Base-by-base conservation (phyloP, 2,113 vertebrate species). In the Parus major region DNA sequence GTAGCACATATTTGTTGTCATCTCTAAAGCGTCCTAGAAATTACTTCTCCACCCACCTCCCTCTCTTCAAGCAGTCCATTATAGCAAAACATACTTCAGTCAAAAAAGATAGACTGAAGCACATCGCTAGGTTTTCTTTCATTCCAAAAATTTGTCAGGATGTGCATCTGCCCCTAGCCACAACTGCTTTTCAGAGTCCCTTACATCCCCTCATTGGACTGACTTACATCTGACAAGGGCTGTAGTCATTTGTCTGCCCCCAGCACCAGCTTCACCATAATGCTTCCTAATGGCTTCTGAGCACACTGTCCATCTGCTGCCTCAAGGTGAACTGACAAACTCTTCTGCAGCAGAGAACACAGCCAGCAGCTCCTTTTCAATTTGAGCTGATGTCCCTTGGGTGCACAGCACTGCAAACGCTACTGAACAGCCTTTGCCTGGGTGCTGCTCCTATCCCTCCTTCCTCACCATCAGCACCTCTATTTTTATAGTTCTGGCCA, bases 91-190 rank as follows among this genome's bases (percentile, higher is more conserved):
- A 19, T 22, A n/a, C 7, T 52, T 60, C 21, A 39, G 27, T 20
- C 60, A 50, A 36, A 90, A 82, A 42, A 64, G 3, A 52, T 49
- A 27, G 0, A 31, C 24, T 82, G 46, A 63, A 79, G 23, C 29
- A 52, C 0, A 0, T 2, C 63, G 9, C 6, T 21, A 55, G 23
- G 12, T 59, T 68, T 86, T 63, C 29, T 42, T 35, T 69, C 68
- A 5, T 76, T 93, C 63, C 21, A 55, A 60, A 33, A 73, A 15
- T 46, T 52, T 77, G 21, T 18, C 68, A 57, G 5, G 10, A 8
- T 1, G 2, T 21, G 11, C 23, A 23, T 16, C 39, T 24, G 1
- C 11, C 42, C 36, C 52, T 15, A n/a, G 29, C 39, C 21, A 4
- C 10, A 10, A 8, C 31, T n/a, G 23, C 35, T 64, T 46, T 4